Evolutionary conservation across 2,888 invertebrate genomes (phyloP).

Genomic region (Agrochola lota): DNA sequence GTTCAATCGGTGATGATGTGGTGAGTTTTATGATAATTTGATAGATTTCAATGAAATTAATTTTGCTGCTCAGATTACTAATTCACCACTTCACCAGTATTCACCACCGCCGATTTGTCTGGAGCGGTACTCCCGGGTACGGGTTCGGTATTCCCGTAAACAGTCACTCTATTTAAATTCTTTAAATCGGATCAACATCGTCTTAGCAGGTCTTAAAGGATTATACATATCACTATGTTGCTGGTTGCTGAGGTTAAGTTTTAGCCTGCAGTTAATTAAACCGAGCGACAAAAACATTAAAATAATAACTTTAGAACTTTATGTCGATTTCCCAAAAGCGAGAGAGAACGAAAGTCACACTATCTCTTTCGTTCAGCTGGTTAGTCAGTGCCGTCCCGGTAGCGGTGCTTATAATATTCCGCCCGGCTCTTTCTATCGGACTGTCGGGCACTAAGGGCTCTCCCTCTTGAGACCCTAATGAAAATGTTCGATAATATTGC

Average conservation of each 20-base stretch:
- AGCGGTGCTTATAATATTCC: slow-evolving; percentile 13
- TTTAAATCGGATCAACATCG: background rate
- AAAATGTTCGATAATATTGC: background rate
- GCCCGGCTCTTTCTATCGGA: slow-evolving; percentile 34
- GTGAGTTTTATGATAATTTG: background rate
- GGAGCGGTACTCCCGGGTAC: background rate
- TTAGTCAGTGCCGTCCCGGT: slow-evolving; percentile 1
- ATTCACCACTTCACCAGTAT: background rate
- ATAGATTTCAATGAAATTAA: background rate
- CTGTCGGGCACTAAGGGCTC: background rate
- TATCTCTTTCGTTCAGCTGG: slow-evolving; percentile 30
- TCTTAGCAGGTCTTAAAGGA: background rate
- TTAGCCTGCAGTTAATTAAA: background rate
- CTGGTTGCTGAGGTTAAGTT: background rate
- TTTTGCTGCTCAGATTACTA: background rate
- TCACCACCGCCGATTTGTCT: background rate
- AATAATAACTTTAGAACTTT: too few relatives aligned
- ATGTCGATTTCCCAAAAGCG: background rate
- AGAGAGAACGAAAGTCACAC: slow-evolving; percentile 8
- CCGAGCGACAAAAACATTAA: background rate
- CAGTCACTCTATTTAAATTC: background rate
- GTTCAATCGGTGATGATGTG: background rate
- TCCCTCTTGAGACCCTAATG: background rate
- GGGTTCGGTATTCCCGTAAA: background rate
- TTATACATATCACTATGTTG: background rate